phyloP scores from a whole-genome alignment of 1,140 invertebrate genomes.

The Drosophila tristis region DNA sequence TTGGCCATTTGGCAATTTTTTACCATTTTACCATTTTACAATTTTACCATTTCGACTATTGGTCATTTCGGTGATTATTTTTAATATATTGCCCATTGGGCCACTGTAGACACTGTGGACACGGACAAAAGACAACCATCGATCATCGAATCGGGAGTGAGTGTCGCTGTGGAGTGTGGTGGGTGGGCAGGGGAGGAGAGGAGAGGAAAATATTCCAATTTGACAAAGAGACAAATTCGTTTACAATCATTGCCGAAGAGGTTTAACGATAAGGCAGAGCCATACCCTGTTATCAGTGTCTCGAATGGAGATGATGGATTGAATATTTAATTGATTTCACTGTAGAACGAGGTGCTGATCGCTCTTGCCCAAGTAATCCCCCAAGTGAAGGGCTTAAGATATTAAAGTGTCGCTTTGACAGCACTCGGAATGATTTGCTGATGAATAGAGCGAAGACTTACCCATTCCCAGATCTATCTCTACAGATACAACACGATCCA shows the following conservation, averaged over 20 bases:
- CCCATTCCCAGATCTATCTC: too few species aligned
- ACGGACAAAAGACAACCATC: conserved; percentile 46
- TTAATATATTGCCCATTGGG: conserved; percentile 32
- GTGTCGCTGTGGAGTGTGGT: background rate
- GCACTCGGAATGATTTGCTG: too few species aligned
- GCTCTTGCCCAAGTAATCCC: too few species aligned
- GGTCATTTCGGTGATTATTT: conserved; percentile 51
- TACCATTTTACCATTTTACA: too few species aligned
- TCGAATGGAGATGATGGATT: too few species aligned
- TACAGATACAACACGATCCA: too few species aligned
- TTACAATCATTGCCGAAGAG: conserved; percentile 32
- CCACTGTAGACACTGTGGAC: background rate
- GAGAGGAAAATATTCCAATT: conserved; percentile 43
- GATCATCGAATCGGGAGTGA: conserved; percentile 30
- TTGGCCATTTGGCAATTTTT: conserved; percentile 16
- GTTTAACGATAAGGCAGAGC: background rate
- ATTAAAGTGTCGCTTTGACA: too few species aligned
- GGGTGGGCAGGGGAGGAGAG: background rate
- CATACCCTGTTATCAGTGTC: too few species aligned
- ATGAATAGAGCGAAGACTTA: too few species aligned
- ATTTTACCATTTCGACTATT: conserved; percentile 27
- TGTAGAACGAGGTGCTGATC: too few species aligned
- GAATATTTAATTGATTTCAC: too few species aligned
- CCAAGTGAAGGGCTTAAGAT: too few species aligned
- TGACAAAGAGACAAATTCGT: conserved; percentile 62